Conservation (phyloP, 1,140 invertebrate species). For the Achatina immaculata region DNA sequence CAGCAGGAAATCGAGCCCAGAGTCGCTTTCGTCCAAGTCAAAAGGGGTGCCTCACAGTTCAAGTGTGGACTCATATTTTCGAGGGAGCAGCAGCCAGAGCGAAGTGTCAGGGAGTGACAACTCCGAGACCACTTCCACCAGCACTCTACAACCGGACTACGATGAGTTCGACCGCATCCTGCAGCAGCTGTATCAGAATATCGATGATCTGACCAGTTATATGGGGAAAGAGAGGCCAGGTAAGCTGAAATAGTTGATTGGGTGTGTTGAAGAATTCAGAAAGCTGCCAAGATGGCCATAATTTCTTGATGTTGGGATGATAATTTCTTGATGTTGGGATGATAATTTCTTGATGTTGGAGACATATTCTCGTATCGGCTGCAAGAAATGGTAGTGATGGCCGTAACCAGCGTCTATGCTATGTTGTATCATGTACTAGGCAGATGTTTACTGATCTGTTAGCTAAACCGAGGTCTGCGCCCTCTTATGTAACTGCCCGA, state of each 20-base stretch:
- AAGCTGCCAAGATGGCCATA: background rate
- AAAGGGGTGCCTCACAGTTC: slow-evolving; percentile 47
- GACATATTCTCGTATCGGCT: too few species aligned
- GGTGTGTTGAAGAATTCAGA: background rate
- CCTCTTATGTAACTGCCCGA: too few species aligned
- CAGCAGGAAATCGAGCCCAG: slow-evolving; percentile 8
- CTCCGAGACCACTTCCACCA: background rate
- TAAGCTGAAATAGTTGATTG: background rate
- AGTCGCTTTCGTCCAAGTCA: background rate
- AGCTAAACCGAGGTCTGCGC: too few species aligned
- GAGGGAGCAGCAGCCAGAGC: background rate
- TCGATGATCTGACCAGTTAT: slow-evolving; percentile 59
- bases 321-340: background rate
- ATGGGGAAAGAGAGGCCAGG: slow-evolving; percentile 11
- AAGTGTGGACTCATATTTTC: slow-evolving; percentile 55
- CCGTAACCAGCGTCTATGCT: too few species aligned
- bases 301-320: background rate
- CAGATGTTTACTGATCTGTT: too few species aligned
- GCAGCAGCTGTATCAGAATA: slow-evolving; percentile 65
- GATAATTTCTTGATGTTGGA: too few species aligned
- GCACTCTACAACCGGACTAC: slow-evolving; percentile 41
- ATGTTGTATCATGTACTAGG: too few species aligned
- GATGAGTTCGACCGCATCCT: slow-evolving; percentile 65
- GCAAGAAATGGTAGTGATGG: too few species aligned
- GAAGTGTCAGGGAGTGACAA: background rate